phyloP scores from a whole-genome alignment of 2,888 invertebrate species.

The Cryptus armator region DNA sequence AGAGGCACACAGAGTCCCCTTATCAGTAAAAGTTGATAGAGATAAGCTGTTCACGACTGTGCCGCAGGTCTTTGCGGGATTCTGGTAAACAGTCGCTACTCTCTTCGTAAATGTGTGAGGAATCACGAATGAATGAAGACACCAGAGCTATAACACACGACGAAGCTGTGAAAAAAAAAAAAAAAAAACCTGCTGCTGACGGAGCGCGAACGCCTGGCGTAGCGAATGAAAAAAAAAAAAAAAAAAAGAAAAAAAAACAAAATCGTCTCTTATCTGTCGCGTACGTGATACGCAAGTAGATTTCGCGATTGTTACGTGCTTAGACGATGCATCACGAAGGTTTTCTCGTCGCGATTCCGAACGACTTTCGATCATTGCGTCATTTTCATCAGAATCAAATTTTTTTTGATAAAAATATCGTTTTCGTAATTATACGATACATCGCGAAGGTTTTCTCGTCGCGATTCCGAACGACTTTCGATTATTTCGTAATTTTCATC shows the following conservation, averaged over 20 bases:
- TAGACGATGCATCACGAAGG: background rate
- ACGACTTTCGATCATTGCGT: background rate
- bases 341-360: background rate
- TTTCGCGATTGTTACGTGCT: constrained; percentile 36
- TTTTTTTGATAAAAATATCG: background rate
- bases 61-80: constrained; percentile 15
- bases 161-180: background rate
- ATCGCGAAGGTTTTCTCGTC: background rate
- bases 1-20: constrained; percentile 8
- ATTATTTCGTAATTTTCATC: background rate
- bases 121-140: constrained; percentile 13
- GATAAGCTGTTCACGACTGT: constrained; percentile 28
- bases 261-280: constrained; percentile 51
- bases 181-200: constrained; percentile 28
- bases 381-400: background rate
- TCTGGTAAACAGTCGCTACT: constrained; percentile 21
- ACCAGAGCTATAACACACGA: too few relatives aligned
- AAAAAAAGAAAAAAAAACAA: constrained; percentile 42
- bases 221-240: constrained; percentile 24
- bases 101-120: constrained; percentile 2
- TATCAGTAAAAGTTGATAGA: constrained; percentile 14
- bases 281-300: constrained; percentile 58
- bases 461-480: background rate
- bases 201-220: constrained; percentile 11
- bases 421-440: background rate